These are phyloP conservation scores for Camptogramma bilineatum DNA, from an alignment of 2,888 invertebrate genomes.

Conservation along the genomic window DNA sequence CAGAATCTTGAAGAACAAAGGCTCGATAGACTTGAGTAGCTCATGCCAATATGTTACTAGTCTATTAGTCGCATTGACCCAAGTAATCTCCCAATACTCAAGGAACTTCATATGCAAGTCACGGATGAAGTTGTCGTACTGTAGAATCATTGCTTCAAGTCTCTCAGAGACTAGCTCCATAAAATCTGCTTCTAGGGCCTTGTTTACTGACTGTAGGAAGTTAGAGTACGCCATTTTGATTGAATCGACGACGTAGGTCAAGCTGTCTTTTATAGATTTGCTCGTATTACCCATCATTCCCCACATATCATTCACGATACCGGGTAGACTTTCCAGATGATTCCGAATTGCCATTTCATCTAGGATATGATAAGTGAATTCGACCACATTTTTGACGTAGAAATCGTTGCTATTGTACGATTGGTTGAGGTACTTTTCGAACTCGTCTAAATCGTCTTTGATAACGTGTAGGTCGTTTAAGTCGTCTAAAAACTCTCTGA, in stretches of 20 bases:
- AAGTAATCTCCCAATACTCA: slow-evolving; percentile 90
- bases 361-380: slow-evolving; percentile 88
- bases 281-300: slow-evolving; percentile 94
- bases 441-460: slow-evolving; percentile 89
- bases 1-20: slow-evolving; percentile 90
- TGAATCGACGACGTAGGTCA: slow-evolving; percentile 90
- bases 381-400: slow-evolving; percentile 91
- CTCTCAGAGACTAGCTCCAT: slow-evolving; percentile 89
- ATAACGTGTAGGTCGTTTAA: slow-evolving; percentile 89
- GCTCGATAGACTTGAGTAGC: slow-evolving; percentile 90
- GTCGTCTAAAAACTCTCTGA: slow-evolving; percentile 90
- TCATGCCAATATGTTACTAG: slow-evolving; percentile 90
- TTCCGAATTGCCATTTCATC: slow-evolving; percentile 92
- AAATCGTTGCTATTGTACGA: slow-evolving; percentile 94
- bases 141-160: slow-evolving; percentile 89
- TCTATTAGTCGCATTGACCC: slow-evolving; percentile 88
- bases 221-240: slow-evolving; percentile 90
- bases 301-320: slow-evolving; percentile 93
- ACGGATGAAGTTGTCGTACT: slow-evolving; percentile 92
- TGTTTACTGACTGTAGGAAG: slow-evolving; percentile 88
- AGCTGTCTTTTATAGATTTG: slow-evolving; percentile 90
- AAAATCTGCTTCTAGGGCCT: slow-evolving; percentile 90
- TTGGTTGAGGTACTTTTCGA: slow-evolving; percentile 89
- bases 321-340: slow-evolving; percentile 91
- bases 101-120: slow-evolving; percentile 88